phyloP scores from a whole-genome alignment of 2,797 vertebrate genomes.

The Pogoniulus pusillus region DNA sequence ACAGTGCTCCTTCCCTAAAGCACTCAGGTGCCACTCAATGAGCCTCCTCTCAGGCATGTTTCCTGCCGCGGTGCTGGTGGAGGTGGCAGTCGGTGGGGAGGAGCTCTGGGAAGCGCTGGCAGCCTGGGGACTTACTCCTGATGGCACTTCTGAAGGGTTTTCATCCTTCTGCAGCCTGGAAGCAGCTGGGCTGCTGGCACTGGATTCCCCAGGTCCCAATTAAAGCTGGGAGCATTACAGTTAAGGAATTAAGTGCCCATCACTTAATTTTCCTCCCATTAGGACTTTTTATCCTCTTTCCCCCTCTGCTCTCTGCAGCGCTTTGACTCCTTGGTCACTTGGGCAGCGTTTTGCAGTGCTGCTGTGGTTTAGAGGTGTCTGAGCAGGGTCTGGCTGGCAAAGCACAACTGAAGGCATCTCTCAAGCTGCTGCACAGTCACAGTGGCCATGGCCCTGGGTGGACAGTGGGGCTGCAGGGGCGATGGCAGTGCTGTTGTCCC shows the following conservation, averaged over 20 bases:
- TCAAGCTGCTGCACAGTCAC: accelerated
- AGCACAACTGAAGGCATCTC: accelerated
- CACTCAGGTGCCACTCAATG: not conserved
- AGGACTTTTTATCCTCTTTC: not conserved
- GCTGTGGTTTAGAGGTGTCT: too few species aligned
- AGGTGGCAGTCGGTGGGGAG: not conserved
- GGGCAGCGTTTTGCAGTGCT: not conserved
- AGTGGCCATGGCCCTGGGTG: accelerated
- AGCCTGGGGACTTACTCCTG: slow-evolving; percentile 35
- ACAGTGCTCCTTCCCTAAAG: not conserved
- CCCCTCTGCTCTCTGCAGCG: not conserved
- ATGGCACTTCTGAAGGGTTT: not conserved
- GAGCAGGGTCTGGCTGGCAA: accelerated
- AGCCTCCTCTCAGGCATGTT: not conserved
- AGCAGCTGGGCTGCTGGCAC: not conserved
- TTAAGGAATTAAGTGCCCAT: slow-evolving; percentile 44
- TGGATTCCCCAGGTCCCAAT: slow-evolving; percentile 24
- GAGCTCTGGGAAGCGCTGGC: not conserved
- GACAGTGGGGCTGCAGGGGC: accelerated
- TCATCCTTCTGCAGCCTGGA: slow-evolving; percentile 26
- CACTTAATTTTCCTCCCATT: slow-evolving; percentile 27
- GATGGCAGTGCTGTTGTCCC: not conserved
- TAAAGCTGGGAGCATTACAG: slow-evolving; percentile 26
- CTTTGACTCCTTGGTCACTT: not conserved
- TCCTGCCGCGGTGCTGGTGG: too few species aligned